These are phyloP conservation scores for Temnothorax rugatulus DNA, from an alignment of 2,888 invertebrate genomes.

Conservation along the genomic window DNA sequence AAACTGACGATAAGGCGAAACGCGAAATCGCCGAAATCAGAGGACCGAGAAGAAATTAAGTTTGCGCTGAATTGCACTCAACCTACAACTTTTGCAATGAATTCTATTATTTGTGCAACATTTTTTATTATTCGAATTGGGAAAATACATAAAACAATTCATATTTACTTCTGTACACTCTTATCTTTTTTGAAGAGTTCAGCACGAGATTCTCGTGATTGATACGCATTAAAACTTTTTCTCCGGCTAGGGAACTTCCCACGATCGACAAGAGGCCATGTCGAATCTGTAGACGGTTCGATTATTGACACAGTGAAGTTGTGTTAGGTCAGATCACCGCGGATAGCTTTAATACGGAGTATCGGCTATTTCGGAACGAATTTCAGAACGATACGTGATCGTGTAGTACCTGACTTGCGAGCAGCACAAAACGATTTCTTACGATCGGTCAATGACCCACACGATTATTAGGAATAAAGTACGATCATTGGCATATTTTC, in stretches of 20 bases:
- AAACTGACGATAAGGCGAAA: slow-evolving; percentile 65
- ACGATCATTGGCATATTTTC: neutral
- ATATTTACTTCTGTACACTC: neutral
- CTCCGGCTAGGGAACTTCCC: slow-evolving; percentile 54
- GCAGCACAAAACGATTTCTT: neutral
- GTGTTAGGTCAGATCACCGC: slow-evolving; percentile 37
- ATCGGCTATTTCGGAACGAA: slow-evolving; percentile 78
- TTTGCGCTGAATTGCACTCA: neutral
- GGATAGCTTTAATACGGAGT: slow-evolving; percentile 46
- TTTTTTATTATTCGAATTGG: neutral
- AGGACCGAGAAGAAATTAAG: slow-evolving; percentile 43
- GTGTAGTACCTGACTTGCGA: neutral
- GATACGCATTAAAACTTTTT: neutral
- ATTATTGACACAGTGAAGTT: slow-evolving; percentile 45
- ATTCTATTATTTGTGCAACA: neutral
- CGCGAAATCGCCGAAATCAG: slow-evolving; percentile 55
- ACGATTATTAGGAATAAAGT: neutral
- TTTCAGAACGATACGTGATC: slow-evolving; percentile 60
- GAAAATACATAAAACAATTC: neutral
- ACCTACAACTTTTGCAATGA: neutral
- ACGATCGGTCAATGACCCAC: neutral
- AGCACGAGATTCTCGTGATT: neutral
- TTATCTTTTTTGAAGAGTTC: neutral
- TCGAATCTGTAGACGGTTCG: slow-evolving; percentile 59
- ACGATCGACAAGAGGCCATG: slow-evolving; percentile 62